Base-by-base conservation (phyloP, 2,797 vertebrate genomes). In the Anolis apletophallus region DNA sequence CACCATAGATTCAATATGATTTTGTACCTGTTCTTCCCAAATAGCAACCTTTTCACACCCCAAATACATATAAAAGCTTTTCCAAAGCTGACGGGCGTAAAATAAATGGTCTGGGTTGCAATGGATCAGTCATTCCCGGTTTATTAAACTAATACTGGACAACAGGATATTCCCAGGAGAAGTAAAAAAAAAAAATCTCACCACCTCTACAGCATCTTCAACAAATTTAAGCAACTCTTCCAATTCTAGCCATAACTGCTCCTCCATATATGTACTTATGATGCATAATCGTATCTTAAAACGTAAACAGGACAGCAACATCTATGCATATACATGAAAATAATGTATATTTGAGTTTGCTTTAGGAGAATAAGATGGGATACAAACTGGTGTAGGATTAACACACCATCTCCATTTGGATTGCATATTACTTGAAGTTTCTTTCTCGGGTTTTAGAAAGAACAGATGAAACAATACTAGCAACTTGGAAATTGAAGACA, bases 261-360 rank as follows among this genome's bases (percentile, higher is more conserved):
- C 19, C 14, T 14, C 36, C 19, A 36, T 36, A 71, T 19, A 71
- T 19, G 95, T 91, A 92, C 91, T 90, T 85, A 94, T 90, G 86
- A 94, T 85, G 88, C 61, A 87, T 87, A 90, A 96, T 97, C 96
- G 96, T 95, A 97, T 97, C 97, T 96, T 93, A 93, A 93, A 90
- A 89, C 77, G 90, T 79, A 84, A 71, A 40, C 34, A 68, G 87
- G 85, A 89, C 73, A 92, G 36, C 81, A 89, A 29, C 46, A 83
- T 87, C 5, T 36, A 57, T 29, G 34, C 2, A 3, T 19, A 55
- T 34, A 59, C 52, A 81, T 88, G 26, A n/a, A 88, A 90, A 11
- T 92, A 93, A 92, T 86, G 0, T 55, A 68, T 85, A 68, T 85
- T 57, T 86, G 46, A 79, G 89, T 85, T 91, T 86, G 81, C 13